phyloP scores from a whole-genome alignment of 2,888 invertebrate species.

The Labia minor region DNA sequence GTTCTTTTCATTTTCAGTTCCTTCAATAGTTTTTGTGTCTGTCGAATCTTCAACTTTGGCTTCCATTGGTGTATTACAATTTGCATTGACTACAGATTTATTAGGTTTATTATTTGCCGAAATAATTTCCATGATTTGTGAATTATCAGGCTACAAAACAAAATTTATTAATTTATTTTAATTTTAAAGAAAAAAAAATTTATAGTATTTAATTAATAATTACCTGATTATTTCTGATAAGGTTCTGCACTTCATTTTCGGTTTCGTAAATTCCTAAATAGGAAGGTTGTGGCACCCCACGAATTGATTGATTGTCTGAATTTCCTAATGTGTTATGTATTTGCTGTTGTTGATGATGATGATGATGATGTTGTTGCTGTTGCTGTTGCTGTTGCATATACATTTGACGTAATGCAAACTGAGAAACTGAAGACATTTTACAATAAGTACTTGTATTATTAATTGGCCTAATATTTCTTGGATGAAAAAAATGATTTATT shows the following conservation, averaged over 20 bases:
- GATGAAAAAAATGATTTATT: not conserved
- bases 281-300: not conserved
- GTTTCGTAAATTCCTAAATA: not conserved
- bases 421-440: not conserved
- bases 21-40: not conserved
- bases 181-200: not conserved
- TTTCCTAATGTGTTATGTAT: conserved; percentile 18
- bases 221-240: not conserved
- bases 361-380: conserved; percentile 20
- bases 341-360: conserved; percentile 23
- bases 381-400: conserved; percentile 16
- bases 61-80: not conserved
- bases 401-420: not conserved
- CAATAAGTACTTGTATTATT: too few species aligned
- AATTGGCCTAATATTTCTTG: too few species aligned
- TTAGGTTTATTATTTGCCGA: not conserved
- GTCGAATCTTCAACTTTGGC: not conserved
- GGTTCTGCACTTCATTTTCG: not conserved
- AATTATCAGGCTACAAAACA: not conserved
- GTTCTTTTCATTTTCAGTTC: conserved; percentile 16
- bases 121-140: not conserved
- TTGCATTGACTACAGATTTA: not conserved
- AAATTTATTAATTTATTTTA: not conserved
- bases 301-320: not conserved
- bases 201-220: too few species aligned